Percentiles rank a stretch among this genome's conserved stretches.
Conservation (phyloP, 2,888 invertebrate species). For the Drosophila silvestris region DNA sequence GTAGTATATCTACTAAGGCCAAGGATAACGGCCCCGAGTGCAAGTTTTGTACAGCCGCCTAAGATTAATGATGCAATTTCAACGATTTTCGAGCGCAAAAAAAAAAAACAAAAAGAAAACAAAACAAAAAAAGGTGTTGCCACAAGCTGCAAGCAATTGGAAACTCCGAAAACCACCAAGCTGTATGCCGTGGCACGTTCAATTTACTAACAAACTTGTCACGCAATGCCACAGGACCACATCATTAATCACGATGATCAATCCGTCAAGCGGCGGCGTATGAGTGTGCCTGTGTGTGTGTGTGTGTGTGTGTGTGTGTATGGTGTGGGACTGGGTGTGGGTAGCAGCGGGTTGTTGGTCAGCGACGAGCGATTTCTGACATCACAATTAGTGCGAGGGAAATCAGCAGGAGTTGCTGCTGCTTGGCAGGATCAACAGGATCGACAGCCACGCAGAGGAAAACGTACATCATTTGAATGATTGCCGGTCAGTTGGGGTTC, state of each 20-base stretch:
- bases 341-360: constrained; percentile 28
- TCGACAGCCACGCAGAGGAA: constrained; percentile 14
- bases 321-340: constrained; percentile 35
- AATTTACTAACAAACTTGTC: constrained; percentile 80
- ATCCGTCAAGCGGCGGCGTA: constrained; percentile 65
- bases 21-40: constrained; percentile 1
- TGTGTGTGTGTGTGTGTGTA: constrained; percentile 10
- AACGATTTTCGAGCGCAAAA: constrained; percentile 5
- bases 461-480: constrained; percentile 66
- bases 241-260: constrained; percentile 74
- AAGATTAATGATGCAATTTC: constrained; percentile 50
- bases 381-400: constrained; percentile 65
- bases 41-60: constrained; percentile 25
- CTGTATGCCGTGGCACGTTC: constrained; percentile 51
- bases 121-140: constrained; percentile 44
- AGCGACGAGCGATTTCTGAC: constrained; percentile 51
- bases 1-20: constrained; percentile 10
- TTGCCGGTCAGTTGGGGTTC: constrained; percentile 28
- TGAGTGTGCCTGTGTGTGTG: not conserved
- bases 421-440: constrained; percentile 10
- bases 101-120: not conserved
- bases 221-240: constrained; percentile 64
- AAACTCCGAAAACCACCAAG: constrained; percentile 18
- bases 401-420: constrained; percentile 33
- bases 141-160: constrained; percentile 52